These are phyloP conservation scores for Anodontia alba DNA, from an alignment of 2,888 invertebrate genomes.

Conservation along the genomic window DNA sequence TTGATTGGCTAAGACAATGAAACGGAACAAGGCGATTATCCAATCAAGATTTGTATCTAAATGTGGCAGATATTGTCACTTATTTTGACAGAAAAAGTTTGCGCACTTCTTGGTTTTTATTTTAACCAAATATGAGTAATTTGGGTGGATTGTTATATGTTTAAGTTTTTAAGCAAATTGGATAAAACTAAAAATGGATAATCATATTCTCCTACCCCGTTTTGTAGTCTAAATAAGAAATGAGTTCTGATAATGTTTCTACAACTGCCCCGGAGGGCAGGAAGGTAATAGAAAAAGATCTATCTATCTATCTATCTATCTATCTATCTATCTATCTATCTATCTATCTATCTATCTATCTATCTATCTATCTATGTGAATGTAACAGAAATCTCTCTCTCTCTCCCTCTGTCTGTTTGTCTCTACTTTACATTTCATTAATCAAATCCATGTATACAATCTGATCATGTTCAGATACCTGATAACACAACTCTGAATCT, in stretches of 20 bases:
- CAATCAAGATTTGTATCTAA: slow-evolving; percentile 17
- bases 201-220: too few relatives aligned
- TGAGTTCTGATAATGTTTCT: slow-evolving; percentile 64
- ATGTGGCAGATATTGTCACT: neutral
- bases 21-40: slow-evolving; percentile 12
- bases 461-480: too few relatives aligned
- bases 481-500: too few relatives aligned
- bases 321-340: neutral
- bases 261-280: slow-evolving; percentile 60
- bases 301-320: neutral
- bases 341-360: neutral
- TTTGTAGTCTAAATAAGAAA: too few relatives aligned
- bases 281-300: slow-evolving; percentile 62
- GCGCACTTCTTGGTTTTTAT: neutral
- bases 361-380: neutral
- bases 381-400: neutral
- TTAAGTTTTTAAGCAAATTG: neutral
- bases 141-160: neutral
- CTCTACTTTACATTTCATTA: neutral
- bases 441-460: too few relatives aligned
- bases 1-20: slow-evolving; percentile 10
- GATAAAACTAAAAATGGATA: neutral
- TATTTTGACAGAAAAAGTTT: slow-evolving; percentile 7
- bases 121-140: neutral
- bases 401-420: neutral